phyloP scores from a whole-genome alignment of 2,113 vertebrate genomes.

The Oryzias melastigma region DNA sequence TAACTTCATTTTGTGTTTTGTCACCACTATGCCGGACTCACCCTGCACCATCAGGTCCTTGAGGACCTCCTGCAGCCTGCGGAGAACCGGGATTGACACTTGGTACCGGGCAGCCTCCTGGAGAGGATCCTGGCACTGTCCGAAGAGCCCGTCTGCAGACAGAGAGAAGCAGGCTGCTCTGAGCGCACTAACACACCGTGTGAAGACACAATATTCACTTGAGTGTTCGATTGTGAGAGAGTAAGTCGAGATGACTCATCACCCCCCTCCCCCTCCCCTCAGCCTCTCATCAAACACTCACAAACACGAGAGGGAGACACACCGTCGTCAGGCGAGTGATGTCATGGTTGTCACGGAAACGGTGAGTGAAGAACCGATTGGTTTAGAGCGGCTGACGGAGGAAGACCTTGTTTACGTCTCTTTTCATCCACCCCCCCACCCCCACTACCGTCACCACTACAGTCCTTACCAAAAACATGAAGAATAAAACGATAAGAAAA shows the following conservation, averaged over 20 bases:
- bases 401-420: conserved; percentile 58
- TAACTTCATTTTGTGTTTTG: not conserved
- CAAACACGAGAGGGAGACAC: conserved; percentile 51
- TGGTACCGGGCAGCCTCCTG: conserved; percentile 83
- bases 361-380: conserved; percentile 38
- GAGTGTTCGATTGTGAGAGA: conserved; percentile 27
- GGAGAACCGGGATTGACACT: conserved; percentile 84
- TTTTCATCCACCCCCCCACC: not conserved
- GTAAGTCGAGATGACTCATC: conserved; percentile 66
- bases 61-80: conserved; percentile 86
- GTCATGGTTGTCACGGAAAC: conserved; percentile 73
- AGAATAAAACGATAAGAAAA: no score
- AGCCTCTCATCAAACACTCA: conserved; percentile 29
- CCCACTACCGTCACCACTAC: not conserved
- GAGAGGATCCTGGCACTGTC: conserved; percentile 83
- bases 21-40: conserved; percentile 46
- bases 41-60: conserved; percentile 91
- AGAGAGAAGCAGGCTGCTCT: not conserved
- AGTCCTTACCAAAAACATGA: not conserved
- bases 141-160: conserved; percentile 90
- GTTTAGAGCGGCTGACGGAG: conserved; percentile 40
- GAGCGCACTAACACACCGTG: not conserved
- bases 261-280: conserved; percentile 30
- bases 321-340: conserved; percentile 67
- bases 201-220: no score